Conservation (phyloP, 2,888 invertebrate genomes). For the Orthonychiurus folsomi region DNA sequence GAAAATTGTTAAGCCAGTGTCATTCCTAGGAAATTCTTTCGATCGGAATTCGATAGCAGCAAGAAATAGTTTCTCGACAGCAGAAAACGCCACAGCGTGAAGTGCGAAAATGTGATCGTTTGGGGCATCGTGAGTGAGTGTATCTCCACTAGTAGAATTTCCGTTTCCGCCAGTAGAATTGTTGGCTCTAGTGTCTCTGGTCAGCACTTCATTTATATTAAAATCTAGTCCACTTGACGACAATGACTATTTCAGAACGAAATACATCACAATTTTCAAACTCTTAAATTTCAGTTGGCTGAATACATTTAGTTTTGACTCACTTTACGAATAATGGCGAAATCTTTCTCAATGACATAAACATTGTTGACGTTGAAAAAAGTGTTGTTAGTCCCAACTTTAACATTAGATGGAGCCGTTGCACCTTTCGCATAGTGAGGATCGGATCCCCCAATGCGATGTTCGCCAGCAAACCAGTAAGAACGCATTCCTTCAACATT, state of each 20-base stretch:
- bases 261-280: not conserved
- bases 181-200: not conserved
- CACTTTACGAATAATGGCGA: not conserved
- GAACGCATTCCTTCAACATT: slow-evolving; percentile 1
- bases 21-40: not conserved
- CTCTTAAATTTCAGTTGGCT: not conserved
- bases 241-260: not conserved
- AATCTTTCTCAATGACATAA: slow-evolving; percentile 8
- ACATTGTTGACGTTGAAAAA: slow-evolving; percentile 12
- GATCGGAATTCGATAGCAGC: slow-evolving; percentile 17
- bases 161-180: not conserved
- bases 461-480: slow-evolving; percentile 14
- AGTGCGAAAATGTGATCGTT: slow-evolving; percentile 10
- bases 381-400: not conserved
- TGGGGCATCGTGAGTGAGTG: not conserved
- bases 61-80: slow-evolving; percentile 29
- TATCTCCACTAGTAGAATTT: not conserved
- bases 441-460: slow-evolving; percentile 7
- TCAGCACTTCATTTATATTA: not conserved
- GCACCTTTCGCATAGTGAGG: slow-evolving; percentile 10
- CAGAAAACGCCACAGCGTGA: slow-evolving; percentile 30
- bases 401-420: not conserved
- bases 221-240: not conserved
- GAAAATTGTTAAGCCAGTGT: not conserved
- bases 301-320: not conserved